phyloP scores from a whole-genome alignment of 1,140 invertebrate species.

The Aphidius ervi region DNA sequence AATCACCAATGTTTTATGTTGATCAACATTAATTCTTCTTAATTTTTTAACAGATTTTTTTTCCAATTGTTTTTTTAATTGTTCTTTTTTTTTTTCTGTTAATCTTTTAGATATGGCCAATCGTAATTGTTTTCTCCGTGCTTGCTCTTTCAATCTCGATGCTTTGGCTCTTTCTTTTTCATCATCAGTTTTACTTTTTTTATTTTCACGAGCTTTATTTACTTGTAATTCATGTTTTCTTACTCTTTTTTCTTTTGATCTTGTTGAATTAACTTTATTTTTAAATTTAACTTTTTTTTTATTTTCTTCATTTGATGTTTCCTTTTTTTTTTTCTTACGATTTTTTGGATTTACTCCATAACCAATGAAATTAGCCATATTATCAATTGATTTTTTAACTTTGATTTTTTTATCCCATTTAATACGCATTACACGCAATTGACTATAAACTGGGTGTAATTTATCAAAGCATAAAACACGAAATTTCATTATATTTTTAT shows the following conservation, averaged over 20 bases:
- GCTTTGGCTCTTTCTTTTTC: slow-evolving; percentile 2
- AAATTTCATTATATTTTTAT: too few relatives aligned
- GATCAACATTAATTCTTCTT: slow-evolving; percentile 49
- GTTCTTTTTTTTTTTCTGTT: too few relatives aligned
- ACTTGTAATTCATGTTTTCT: slow-evolving; percentile 11
- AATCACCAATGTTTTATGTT: slow-evolving; percentile 30
- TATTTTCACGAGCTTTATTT: background rate
- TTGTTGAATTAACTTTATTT: slow-evolving; percentile 7
- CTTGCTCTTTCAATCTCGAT: background rate
- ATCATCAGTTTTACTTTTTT: slow-evolving; percentile 10
- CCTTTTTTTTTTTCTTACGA: too few relatives aligned
- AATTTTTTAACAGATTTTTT: slow-evolving; percentile 55
- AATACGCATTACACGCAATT: too few relatives aligned
- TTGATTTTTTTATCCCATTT: too few relatives aligned
- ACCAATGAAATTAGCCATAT: too few relatives aligned
- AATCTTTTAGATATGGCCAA: background rate
- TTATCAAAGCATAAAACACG: too few relatives aligned
- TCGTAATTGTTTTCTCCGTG: background rate
- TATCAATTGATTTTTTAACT: too few relatives aligned
- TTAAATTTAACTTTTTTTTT: too few relatives aligned
- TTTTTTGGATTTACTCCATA: too few relatives aligned
- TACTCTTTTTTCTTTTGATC: slow-evolving; percentile 8
- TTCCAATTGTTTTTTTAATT: too few relatives aligned
- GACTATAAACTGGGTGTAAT: too few relatives aligned
- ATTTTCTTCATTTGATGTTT: slow-evolving; percentile 53